Base-by-base conservation (phyloP, 2,888 invertebrate species). In the Abrostola tripartita region DNA sequence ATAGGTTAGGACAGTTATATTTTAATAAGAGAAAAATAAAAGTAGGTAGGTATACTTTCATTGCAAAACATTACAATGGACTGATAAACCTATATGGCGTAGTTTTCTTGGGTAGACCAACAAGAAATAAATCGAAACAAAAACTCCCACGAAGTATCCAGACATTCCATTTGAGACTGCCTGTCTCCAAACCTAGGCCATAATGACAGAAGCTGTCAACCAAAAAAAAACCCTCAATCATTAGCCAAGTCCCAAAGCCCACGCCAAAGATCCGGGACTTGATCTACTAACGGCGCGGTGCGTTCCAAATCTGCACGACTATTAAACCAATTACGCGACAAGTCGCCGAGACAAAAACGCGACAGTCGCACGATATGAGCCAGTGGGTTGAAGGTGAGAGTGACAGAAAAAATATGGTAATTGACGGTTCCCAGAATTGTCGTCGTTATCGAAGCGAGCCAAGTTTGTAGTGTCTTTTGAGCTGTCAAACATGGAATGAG, bases 271-370 rank as follows among this genome's bases (percentile, higher is more conserved):
- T 89, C 89, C 90, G 88, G 88, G 85, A 85, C 79, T 53, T 72
- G 78, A 61, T 76, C 85, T 74, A 85, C 80, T 79, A 81, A 62
- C 66, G 35, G 42, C 12, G 35, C 80, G 73, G 67, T 68, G 65
- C 73, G 79, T 79, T 77, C 76, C 71, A 71, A 78, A 68, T 78
- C 59, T 64, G 50, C 42, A 52, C 65, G 49, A 67, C 65, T 81
- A 86, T 87, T 88, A 87, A 85, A 81, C 87, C 87, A 90, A 90
- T 90, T 90, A 90, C 85, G 82, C 80, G 81, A 76, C 78, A 69
- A 66, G 71, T 61, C 68, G 60, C 51, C 71, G 60, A 61, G 66
- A 63, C 79, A 88, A 88, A 88, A 88, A 88, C 79, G 71, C 67
- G 69, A 51, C 72, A 66, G 69, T 75, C 78, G 73, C 81, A 77